These are phyloP conservation scores for Muntiacus muntjak DNA, from an alignment of 2,113 vertebrate genomes.

Conservation along the genomic window DNA sequence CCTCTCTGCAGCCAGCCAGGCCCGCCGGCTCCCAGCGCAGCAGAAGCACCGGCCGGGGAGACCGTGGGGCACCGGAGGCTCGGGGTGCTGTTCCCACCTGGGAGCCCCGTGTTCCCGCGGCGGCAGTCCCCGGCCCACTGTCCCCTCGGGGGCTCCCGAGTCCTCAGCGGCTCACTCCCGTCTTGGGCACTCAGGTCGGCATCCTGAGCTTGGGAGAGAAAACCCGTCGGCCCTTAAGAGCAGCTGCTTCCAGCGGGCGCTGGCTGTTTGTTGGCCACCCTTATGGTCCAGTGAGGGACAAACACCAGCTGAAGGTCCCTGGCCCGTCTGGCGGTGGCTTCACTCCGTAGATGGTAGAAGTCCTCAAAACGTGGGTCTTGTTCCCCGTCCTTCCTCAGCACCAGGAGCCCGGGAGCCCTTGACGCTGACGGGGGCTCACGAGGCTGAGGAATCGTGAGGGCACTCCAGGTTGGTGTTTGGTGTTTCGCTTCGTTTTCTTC, in stretches of 20 bases:
- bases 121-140: accelerated
- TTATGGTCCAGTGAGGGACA: not conserved
- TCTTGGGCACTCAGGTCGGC: not conserved
- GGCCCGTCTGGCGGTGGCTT: not conserved
- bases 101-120: accelerated
- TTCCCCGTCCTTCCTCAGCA: not conserved
- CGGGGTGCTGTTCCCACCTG: not conserved
- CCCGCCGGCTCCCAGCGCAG: not conserved
- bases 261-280: not conserved
- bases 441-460: not conserved
- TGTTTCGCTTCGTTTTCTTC: not conserved
- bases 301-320: not conserved
- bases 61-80: not conserved
- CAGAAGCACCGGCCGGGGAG: not conserved
- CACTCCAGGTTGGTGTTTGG: not conserved
- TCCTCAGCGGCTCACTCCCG: not conserved
- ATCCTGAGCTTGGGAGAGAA: not conserved
- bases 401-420: not conserved
- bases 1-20: not conserved
- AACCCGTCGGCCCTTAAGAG: not conserved
- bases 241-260: accelerated
- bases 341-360: not conserved
- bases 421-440: not conserved
- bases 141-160: not conserved
- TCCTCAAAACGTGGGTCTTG: not conserved